Conservation (phyloP, 2,888 invertebrate genomes). For the Drosophila gaucha region DNA sequence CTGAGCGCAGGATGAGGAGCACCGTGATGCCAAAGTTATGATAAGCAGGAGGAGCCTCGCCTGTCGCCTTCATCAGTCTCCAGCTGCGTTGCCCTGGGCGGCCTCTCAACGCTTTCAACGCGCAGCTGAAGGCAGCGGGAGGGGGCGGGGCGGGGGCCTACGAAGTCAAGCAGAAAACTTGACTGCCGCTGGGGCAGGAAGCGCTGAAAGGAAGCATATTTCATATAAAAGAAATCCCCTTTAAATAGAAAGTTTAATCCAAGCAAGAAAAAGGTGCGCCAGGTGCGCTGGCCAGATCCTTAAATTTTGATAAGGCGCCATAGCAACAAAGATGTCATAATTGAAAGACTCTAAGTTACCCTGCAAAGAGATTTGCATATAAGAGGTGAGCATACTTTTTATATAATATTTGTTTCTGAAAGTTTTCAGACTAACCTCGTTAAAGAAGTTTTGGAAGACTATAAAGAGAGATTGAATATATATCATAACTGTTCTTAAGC, state of each 20-base stretch:
- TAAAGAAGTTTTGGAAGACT: no score
- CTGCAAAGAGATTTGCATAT: not conserved
- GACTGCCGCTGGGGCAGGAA: conserved; percentile 47
- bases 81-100: conserved; percentile 26
- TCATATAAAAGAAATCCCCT: conserved; percentile 76
- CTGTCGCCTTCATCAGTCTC: conserved; percentile 28
- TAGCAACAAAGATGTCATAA: not conserved
- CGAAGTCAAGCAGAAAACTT: conserved; percentile 78
- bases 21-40: conserved; percentile 69
- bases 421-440: no score
- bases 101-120: conserved; percentile 59
- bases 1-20: conserved; percentile 35
- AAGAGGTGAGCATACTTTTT: no score
- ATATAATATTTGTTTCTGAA: no score
- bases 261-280: conserved; percentile 42
- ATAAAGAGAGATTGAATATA: no score
- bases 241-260: conserved; percentile 77
- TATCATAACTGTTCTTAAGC: no score
- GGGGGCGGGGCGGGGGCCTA: not conserved
- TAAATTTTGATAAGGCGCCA: conserved; percentile 61
- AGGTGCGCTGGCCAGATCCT: conserved; percentile 57
- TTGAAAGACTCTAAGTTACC: not conserved
- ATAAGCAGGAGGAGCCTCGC: conserved; percentile 70
- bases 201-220: conserved; percentile 68
- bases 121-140: not conserved